Evolutionary conservation across 2,888 invertebrate genomes (phyloP).

Genomic region (Sarcophaga rosellei): DNA sequence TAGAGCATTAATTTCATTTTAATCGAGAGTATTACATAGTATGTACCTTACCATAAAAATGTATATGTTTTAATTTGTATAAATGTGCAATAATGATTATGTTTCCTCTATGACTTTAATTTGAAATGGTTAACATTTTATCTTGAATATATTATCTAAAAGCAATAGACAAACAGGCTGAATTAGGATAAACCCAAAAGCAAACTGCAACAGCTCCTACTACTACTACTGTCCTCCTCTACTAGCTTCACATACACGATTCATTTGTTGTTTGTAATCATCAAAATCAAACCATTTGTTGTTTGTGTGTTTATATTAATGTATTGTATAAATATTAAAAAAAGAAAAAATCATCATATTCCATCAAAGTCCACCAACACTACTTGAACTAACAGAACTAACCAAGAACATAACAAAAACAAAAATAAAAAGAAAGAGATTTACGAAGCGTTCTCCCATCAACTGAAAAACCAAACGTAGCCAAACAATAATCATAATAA

Average conservation of each 20-base stretch:
- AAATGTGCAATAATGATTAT: constrained; percentile 43
- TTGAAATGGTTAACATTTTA: constrained; percentile 24
- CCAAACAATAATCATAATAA: constrained; percentile 9
- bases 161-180: constrained; percentile 60
- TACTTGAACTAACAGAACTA: constrained; percentile 57
- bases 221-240: constrained; percentile 22
- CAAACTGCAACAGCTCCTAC: constrained; percentile 54
- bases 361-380: constrained; percentile 56
- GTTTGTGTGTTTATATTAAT: constrained; percentile 26
- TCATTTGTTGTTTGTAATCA: constrained; percentile 63
- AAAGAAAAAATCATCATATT: constrained; percentile 52
- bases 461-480: constrained; percentile 49
- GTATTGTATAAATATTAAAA: constrained; percentile 42
- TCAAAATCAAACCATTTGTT: constrained; percentile 54
- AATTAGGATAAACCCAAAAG: constrained; percentile 58
- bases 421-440: not conserved
- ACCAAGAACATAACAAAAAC: constrained; percentile 25
- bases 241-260: constrained; percentile 39
- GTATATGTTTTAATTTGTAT: constrained; percentile 5
- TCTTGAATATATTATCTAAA: constrained; percentile 37
- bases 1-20: no score
- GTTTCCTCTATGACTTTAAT: constrained; percentile 26
- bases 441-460: constrained; percentile 49
- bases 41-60: not conserved
- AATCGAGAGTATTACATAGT: no score